Evolutionary conservation across 2,797 vertebrate species (phyloP), one percentile per base, ranked within the genome.

Genomic region (Platalea minor): DNA sequence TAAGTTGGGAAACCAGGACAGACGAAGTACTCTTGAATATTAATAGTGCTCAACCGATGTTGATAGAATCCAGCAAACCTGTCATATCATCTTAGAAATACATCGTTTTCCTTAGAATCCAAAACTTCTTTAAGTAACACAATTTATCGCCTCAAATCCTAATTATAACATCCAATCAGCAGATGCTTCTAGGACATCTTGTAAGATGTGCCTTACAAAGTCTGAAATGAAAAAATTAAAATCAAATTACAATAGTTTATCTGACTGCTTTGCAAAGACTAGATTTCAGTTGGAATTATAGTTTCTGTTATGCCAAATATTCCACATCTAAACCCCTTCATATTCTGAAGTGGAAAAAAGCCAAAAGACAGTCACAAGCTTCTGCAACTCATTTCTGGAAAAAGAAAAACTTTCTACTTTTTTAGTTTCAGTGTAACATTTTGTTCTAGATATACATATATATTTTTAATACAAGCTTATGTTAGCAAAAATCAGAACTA

Each of bases 331-430:
- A 92, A 82, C 18, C 21, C 9, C 25, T 77, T 74, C 56, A 43
- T 70, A 59, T 68, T 70, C 73, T 64, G 70, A 76, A 64, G 25
- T 60, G 46, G 80, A 89, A 87, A 79, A 89, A 85, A 87, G 63
- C 63, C 91, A 94, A 35, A 73, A 92, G 80, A 76, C 24, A 95
- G 69, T 68, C 76, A 90, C 28, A 81, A 72, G 80, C 51, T 92
- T 73, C 74, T 79, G 80, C 46, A 94, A 57, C 8, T 91, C 63
- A 26, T 76, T 76, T 91, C 56, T 79, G 56, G 33, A 69, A 43
- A 37, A 68, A 65, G 48, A 69, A 81, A 63, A 91, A 17, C 1
- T 16, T 51, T 35, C 20, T 29, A 33, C 31, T 78, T 81, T 57
- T 85, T 65, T 18, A 39, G 21, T 79, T 91, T 57, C 59, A 79